A percentile compares a stretch with the other conserved stretches of the same genome.
Evolutionary conservation across 2,797 vertebrate genomes (phyloP).

Genomic region (Kryptopterus vitreolus): DNA sequence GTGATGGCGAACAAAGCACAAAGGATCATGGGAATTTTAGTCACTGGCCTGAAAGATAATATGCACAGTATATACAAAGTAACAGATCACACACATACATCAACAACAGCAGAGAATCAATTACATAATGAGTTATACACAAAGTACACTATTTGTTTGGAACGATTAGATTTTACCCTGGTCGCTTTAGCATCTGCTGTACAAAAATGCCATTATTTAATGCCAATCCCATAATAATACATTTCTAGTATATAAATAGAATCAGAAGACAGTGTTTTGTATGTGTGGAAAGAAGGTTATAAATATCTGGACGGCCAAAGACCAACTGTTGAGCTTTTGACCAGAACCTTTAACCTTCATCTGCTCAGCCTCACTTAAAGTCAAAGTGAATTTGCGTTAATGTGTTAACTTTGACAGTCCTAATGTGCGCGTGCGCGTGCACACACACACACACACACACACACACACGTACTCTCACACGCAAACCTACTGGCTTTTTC

Average conservation of each 20-base stretch:
- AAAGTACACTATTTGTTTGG: not conserved
- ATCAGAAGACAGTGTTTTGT: not conserved
- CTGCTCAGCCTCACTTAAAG: not conserved
- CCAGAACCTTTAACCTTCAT: not conserved
- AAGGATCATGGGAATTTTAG: not conserved
- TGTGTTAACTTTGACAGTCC: too few relatives aligned
- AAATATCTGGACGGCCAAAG: not conserved
- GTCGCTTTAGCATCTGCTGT: not conserved
- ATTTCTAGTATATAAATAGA: not conserved
- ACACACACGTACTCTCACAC: constrained; percentile 1
- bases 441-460: not conserved
- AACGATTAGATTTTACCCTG: not conserved
- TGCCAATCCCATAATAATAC: not conserved
- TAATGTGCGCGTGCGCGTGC: too few relatives aligned
- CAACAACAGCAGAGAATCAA: not conserved
- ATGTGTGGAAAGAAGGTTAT: not conserved
- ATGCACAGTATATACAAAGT: not conserved
- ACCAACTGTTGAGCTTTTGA: not conserved
- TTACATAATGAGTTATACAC: too few relatives aligned
- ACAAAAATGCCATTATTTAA: not conserved
- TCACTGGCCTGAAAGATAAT: not conserved
- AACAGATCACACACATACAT: not conserved
- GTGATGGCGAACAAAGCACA: not conserved
- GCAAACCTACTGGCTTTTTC: not conserved
- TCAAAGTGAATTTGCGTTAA: too few relatives aligned